Percentiles rank a stretch among this genome's conserved stretches.
phyloP scores from a whole-genome alignment of 2,797 vertebrate species.

The Fundulus diaphanus region DNA sequence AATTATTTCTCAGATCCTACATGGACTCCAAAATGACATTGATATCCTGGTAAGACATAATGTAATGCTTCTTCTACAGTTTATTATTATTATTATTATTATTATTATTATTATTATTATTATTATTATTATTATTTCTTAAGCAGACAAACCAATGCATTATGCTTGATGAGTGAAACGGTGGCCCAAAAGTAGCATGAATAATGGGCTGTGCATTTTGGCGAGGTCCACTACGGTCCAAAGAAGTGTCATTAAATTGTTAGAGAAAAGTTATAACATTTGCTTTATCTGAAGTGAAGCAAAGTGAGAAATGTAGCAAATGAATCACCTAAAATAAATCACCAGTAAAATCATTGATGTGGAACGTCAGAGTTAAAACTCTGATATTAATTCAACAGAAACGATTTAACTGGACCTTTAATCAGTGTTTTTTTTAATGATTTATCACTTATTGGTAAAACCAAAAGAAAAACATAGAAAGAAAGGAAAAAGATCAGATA shows the following conservation, averaged over 20 bases:
- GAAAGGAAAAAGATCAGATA: not conserved
- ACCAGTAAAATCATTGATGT: not conserved
- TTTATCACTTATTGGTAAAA: not conserved
- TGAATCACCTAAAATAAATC: not conserved
- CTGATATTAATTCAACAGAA: not conserved
- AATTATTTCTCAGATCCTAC: not conserved
- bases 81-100: not conserved
- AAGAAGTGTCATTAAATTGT: not conserved
- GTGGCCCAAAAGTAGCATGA: no score
- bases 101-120: not conserved
- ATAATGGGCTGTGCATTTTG: no score
- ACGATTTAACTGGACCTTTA: not conserved
- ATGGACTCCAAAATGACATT: not conserved
- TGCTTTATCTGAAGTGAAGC: not conserved
- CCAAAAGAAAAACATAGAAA: no score
- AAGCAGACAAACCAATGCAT: no score
- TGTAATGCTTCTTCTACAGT: not conserved
- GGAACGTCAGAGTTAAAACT: not conserved
- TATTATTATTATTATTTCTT: not conserved
- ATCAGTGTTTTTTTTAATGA: not conserved
- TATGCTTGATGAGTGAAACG: no score
- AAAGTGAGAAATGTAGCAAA: not conserved
- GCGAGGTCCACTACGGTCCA: no score
- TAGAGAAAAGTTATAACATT: not conserved
- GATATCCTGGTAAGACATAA: not conserved